Conservation (phyloP, 2,888 invertebrate species). For the Caenorhabditis drosophilae region DNA sequence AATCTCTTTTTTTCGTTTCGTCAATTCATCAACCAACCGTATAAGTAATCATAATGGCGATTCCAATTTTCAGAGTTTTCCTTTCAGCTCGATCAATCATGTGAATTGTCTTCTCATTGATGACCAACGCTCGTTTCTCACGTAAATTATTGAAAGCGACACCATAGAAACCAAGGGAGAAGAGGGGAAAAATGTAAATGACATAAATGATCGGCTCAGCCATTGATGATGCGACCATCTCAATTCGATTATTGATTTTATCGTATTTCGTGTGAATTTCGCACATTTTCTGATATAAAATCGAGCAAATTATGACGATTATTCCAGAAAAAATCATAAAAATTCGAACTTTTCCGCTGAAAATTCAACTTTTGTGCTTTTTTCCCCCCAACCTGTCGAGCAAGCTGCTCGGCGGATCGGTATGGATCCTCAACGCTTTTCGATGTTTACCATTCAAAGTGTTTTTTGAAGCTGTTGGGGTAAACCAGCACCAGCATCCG, state of each 20-base stretch:
- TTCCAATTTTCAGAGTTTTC: conserved; percentile 23
- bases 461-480: conserved; percentile 8
- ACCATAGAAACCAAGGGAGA: conserved; percentile 24
- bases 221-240: conserved; percentile 13
- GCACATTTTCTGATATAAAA: conserved; percentile 23
- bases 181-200: conserved; percentile 19
- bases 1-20: too few relatives aligned
- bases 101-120: conserved; percentile 18
- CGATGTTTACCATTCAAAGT: conserved; percentile 6
- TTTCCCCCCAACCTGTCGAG: too few relatives aligned
- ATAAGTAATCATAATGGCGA: conserved; percentile 22
- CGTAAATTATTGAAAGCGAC: conserved; percentile 25
- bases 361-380: too few relatives aligned
- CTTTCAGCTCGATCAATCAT: conserved; percentile 27
- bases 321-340: conserved; percentile 7
- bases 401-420: too few relatives aligned
- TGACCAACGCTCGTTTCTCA: conserved; percentile 18
- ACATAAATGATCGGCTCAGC: conserved; percentile 19
- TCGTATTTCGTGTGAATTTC: conserved; percentile 24
- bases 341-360: conserved; percentile 18
- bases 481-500: conserved; percentile 31
- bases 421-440: not conserved
- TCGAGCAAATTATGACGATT: conserved; percentile 10
- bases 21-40: conserved; percentile 18
- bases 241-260: conserved; percentile 10